Conservation (phyloP, 2,797 vertebrate species). For the Propithecus perrieri region DNA sequence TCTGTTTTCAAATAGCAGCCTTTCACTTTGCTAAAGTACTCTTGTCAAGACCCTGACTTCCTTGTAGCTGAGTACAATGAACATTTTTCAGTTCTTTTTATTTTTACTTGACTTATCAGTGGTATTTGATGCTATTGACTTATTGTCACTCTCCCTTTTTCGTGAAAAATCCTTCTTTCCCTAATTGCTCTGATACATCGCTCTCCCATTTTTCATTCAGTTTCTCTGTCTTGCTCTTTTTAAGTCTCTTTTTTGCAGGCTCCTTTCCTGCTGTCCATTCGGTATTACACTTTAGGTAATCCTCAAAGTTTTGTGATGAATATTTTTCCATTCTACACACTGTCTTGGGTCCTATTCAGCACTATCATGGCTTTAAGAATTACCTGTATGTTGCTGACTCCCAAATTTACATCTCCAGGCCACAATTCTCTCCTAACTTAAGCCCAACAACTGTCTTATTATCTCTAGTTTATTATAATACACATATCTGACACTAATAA, state of each 20-base stretch:
- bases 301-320: neutral
- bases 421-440: neutral
- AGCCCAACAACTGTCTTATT: neutral
- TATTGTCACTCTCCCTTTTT: neutral
- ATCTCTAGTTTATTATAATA: conserved; percentile 28
- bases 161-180: neutral
- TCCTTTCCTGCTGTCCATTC: neutral
- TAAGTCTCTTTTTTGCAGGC: neutral
- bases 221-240: neutral
- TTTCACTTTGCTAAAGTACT: neutral
- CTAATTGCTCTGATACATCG: neutral
- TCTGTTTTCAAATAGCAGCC: neutral
- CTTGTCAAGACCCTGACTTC: neutral
- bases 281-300: neutral
- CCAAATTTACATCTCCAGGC: neutral
- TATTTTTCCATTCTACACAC: neutral
- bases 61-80: neutral
- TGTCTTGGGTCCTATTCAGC: neutral
- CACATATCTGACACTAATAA: neutral
- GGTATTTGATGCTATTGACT: neutral
- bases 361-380: conserved; percentile 1
- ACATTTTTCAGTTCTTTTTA: neutral
- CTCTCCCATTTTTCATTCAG: neutral
- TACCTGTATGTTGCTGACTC: neutral
- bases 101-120: neutral